Evolutionary conservation across 2,113 vertebrate genomes (phyloP), one percentile per base, ranked within the genome.

Genomic region (Corythaeola cristata): DNA sequence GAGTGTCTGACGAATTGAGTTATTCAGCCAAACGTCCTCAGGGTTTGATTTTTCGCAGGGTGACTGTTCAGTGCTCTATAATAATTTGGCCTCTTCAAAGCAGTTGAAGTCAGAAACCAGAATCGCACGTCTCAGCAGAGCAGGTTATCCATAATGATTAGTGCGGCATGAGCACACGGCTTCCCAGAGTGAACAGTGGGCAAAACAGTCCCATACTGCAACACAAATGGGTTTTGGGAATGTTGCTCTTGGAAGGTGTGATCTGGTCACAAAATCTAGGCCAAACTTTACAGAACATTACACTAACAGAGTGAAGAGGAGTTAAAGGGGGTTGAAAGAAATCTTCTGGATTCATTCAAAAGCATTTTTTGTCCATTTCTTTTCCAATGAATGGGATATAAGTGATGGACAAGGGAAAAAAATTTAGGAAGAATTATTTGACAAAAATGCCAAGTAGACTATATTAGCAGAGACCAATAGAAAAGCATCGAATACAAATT

Each of bases 101-200:
- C 27, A 3, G 60, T 47, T 45, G 18, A 71, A 24, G 56, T 44
- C 30, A 37, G 62, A 45, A 62, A 55, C 22, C 27, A 49, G 78
- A 33, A 16, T 10, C 0, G 0, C 12, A 11, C 22, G 1, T 28
- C 45, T 69, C 17, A 4, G n/a, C 67, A 24, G 62, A 56, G 1
- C 26, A 11, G 35, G 27, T 11, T 76, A 16, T 5, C 26, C 33
- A 26, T 56, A n/a, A 62, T 12, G 55, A 9, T 27, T 35, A 41
- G 33, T 16, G 18, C 0, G 5, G n/a, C 0, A 2, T 3, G 26
- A 49, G 55, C 9, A 0, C 13, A 12, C 1, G 0, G 11, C 20
- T 79, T 56, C n/a, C 22, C 32, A 2, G 11, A 8, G 32, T 1
- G 9, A 55, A 3, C 21, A 30, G 32, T 0, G 4, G 62, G 53